Conservation (phyloP, 64 coral and sea anemone genomes). For the Pocillopora verrucosa region DNA sequence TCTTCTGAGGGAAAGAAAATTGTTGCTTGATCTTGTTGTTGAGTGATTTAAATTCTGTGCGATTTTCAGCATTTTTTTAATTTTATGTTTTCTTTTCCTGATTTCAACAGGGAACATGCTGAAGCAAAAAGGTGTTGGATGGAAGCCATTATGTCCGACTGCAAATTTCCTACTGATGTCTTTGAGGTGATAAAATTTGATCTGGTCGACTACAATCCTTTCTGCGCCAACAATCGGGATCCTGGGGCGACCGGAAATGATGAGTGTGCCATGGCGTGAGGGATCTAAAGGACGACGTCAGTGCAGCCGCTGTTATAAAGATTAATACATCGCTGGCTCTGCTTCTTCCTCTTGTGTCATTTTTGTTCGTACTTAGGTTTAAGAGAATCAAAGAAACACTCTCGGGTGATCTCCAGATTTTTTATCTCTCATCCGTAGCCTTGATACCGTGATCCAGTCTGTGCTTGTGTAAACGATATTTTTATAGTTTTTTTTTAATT, state of each 20-base stretch:
- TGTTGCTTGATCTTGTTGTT: no score
- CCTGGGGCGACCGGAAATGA: slow-evolving; percentile 21
- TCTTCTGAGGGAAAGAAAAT: no score
- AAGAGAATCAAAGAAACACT: background rate
- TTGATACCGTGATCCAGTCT: no score
- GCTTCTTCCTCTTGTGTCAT: background rate
- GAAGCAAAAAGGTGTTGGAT: slow-evolving; percentile 10
- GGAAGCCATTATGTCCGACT: background rate
- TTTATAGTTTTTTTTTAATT: no score
- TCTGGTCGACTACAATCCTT: slow-evolving; percentile 3
- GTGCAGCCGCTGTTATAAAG: background rate
- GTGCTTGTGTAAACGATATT: no score
- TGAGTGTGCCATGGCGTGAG: background rate
- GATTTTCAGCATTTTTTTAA: no score
- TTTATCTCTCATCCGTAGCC: no score
- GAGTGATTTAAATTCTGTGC: no score
- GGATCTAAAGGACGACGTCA: background rate
- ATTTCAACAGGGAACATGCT: slow-evolving; percentile 7
- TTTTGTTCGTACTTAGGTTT: background rate
- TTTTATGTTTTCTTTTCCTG: background rate
- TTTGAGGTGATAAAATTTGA: background rate
- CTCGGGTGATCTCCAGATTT: no score
- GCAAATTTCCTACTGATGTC: background rate
- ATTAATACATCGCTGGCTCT: background rate
- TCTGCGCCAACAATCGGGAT: background rate